phyloP scores from a whole-genome alignment of 2,888 invertebrate species.

The Hymenopus coronatus region DNA sequence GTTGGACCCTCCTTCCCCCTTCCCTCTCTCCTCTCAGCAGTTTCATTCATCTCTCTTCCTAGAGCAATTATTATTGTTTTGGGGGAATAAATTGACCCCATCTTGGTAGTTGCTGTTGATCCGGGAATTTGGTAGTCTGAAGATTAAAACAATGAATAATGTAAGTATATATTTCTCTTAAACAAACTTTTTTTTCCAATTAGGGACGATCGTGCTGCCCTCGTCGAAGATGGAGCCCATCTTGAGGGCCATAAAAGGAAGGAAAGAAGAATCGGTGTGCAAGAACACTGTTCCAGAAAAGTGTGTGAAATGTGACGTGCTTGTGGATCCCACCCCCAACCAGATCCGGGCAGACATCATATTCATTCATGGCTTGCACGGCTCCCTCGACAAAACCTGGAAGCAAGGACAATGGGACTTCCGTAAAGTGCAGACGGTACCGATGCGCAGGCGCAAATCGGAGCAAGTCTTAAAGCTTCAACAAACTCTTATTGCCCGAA shows the following conservation, averaged over 20 bases:
- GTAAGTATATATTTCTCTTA: too few relatives aligned
- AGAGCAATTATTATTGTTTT: too few relatives aligned
- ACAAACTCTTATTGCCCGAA: too few relatives aligned
- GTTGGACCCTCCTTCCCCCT: too few relatives aligned
- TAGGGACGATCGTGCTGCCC: conserved; percentile 19
- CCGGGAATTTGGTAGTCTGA: too few relatives aligned
- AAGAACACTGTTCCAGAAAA: conserved; percentile 40
- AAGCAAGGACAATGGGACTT: conserved; percentile 67
- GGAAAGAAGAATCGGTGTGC: neutral
- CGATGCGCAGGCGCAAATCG: conserved; percentile 1
- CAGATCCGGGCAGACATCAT: conserved; percentile 62
- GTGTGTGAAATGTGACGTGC: conserved; percentile 45
- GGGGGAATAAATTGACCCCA: too few relatives aligned
- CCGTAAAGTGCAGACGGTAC: neutral
- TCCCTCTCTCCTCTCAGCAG: too few relatives aligned
- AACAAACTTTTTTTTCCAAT: conserved; percentile 9
- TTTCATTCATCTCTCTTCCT: too few relatives aligned
- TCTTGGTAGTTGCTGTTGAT: too few relatives aligned
- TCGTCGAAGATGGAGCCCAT: conserved; percentile 26
- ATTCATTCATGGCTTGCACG: conserved; percentile 79
- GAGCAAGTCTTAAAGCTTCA: neutral
- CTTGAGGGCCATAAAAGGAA: conserved; percentile 18
- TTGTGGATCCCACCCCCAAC: conserved; percentile 42
- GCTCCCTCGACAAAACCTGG: conserved; percentile 79
- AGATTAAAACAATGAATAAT: too few relatives aligned